These are phyloP conservation scores for Phenganax stokvisi DNA, from an alignment of 92 coral and sea anemone species.

Conservation along the genomic window DNA sequence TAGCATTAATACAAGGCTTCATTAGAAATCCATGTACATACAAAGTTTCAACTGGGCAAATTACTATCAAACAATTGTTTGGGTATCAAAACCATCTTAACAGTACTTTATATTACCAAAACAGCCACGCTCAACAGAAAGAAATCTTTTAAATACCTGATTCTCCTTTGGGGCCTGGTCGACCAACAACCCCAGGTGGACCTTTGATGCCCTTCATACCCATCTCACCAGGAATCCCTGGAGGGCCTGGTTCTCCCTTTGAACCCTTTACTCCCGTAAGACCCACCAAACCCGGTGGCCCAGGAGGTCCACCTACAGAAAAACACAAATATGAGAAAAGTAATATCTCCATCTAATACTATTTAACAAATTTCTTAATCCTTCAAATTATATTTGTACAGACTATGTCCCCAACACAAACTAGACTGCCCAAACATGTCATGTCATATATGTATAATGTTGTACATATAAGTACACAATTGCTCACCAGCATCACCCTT, in stretches of 20 bases:
- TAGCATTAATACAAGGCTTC: too few relatives aligned
- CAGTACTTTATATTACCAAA: not conserved
- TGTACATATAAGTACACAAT: not conserved
- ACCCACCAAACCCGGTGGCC: slow-evolving; percentile 44
- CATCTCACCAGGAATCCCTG: slow-evolving; percentile 25
- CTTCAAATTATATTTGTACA: too few relatives aligned
- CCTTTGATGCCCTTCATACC: slow-evolving; percentile 41
- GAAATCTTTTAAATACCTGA: slow-evolving; percentile 26
- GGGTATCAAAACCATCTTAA: not conserved
- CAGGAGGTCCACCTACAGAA: slow-evolving; percentile 28
- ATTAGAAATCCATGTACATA: too few relatives aligned
- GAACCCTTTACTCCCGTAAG: slow-evolving; percentile 36
- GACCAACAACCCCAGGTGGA: not conserved
- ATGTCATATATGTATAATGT: not conserved
- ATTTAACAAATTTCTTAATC: not conserved
- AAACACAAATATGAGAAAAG: too few relatives aligned
- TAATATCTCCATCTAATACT: not conserved
- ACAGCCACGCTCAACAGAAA: slow-evolving; percentile 12
- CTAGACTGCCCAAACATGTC: too few relatives aligned
- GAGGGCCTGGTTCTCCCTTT: slow-evolving; percentile 36
- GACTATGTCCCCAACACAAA: too few relatives aligned
- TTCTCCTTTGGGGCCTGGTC: slow-evolving; percentile 47
- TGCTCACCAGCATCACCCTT: slow-evolving; percentile 1
- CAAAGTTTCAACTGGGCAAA: too few relatives aligned
- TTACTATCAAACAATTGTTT: not conserved